A percentile compares a stretch with the other conserved stretches of the same genome.
Conservation (phyloP, 2,113 vertebrate genomes). For the Upupa epops region DNA sequence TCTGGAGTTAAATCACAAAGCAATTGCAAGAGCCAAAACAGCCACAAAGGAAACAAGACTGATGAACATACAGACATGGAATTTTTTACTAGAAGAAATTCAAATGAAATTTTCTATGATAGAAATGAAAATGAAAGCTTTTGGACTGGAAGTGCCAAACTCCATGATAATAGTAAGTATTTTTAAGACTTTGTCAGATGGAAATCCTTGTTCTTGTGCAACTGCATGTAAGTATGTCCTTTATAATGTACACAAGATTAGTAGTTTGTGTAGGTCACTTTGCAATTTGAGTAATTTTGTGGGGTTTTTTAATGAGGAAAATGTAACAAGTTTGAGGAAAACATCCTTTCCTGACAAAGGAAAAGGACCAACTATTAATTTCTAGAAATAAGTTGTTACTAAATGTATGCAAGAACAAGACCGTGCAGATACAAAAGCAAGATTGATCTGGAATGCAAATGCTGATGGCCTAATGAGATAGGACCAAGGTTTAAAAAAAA, state of each 20-base stretch:
- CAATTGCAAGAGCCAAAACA: conserved; percentile 1
- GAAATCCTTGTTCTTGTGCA: not conserved
- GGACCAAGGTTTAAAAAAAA: no score
- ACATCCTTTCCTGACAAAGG: not conserved
- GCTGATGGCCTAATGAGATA: not conserved
- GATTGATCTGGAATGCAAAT: not conserved
- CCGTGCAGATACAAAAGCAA: not conserved
- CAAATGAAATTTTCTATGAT: conserved; percentile 52
- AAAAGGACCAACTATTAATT: not conserved
- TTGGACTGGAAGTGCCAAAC: conserved; percentile 68
- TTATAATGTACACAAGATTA: not conserved
- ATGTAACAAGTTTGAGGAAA: not conserved
- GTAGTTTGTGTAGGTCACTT: not conserved
- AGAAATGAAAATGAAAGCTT: conserved; percentile 66
- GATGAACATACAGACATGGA: conserved; percentile 54
- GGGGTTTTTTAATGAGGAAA: not conserved
- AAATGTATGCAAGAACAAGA: not conserved
- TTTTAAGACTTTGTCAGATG: not conserved
- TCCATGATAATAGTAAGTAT: conserved; percentile 74
- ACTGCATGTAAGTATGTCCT: not conserved
- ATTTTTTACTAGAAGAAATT: conserved; percentile 47
- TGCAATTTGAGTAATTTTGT: not conserved
- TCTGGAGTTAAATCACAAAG: conserved; percentile 48
- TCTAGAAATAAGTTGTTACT: not conserved
- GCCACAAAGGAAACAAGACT: conserved; percentile 44